Evolutionary conservation across 2,888 invertebrate species (phyloP).

Genomic region (Apeira syringaria): DNA sequence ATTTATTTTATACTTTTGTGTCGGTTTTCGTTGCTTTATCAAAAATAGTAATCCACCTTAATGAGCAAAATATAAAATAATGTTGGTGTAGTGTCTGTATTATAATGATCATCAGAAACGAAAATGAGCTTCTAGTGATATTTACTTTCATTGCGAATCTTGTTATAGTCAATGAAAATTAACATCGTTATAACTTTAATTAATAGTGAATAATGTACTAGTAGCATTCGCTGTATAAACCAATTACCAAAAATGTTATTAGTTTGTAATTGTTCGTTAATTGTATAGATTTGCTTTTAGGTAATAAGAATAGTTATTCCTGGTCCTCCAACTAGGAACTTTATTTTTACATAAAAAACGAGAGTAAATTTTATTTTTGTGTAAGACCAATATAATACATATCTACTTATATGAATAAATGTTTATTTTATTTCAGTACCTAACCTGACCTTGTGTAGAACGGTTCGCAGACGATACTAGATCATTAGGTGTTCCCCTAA

Average conservation of each 20-base stretch:
- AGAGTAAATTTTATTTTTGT: conserved; percentile 78
- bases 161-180: conserved; percentile 20
- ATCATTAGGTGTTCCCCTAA: too few relatives aligned
- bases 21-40: too few relatives aligned
- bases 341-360: conserved; percentile 79
- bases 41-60: too few relatives aligned
- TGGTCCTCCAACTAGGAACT: conserved; percentile 62
- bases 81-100: conserved; percentile 6
- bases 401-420: conserved; percentile 50
- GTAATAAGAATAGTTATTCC: conserved; percentile 76
- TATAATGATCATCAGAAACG: conserved; percentile 26
- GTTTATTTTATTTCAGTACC: conserved; percentile 3
- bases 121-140: conserved; percentile 50
- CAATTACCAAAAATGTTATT: conserved; percentile 77
- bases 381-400: conserved; percentile 81
- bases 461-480: too few relatives aligned
- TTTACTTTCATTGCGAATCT: conserved; percentile 26
- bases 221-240: conserved; percentile 60
- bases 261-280: conserved; percentile 66
- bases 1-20: too few relatives aligned
- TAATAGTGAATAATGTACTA: conserved; percentile 38
- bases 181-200: conserved; percentile 11
- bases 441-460: too few relatives aligned
- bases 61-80: too few relatives aligned
- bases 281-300: conserved; percentile 66